These are phyloP conservation scores for Protaetia brevitarsis DNA, from an alignment of 1,140 invertebrate species.

Conservation along the genomic window DNA sequence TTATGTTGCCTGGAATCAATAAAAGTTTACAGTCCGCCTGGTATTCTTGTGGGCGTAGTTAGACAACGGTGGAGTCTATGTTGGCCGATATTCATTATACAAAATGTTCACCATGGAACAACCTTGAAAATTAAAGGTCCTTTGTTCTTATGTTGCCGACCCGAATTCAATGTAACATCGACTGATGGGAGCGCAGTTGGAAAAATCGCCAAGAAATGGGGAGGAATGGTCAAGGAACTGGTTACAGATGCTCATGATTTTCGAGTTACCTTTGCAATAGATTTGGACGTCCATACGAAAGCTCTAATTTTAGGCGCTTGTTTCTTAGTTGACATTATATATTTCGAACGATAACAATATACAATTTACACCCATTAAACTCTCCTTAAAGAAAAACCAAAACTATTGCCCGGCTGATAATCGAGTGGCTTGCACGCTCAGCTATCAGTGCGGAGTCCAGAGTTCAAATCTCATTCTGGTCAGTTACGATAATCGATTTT, in stretches of 20 bases:
- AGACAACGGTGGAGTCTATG: slow-evolving; percentile 79
- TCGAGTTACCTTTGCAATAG: slow-evolving; percentile 55
- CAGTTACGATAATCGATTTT: no score
- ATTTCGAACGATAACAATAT: slow-evolving; percentile 1
- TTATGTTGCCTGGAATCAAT: no score
- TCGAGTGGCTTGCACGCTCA: no score
- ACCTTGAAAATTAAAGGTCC: slow-evolving; percentile 80
- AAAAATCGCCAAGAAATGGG: slow-evolving; percentile 55
- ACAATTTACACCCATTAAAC: no score
- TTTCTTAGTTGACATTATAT: slow-evolving; percentile 34
- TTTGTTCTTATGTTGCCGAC: slow-evolving; percentile 74
- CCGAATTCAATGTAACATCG: slow-evolving; percentile 59
- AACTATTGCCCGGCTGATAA: no score
- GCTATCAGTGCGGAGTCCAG: no score
- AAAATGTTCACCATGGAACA: slow-evolving; percentile 68
- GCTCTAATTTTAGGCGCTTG: slow-evolving; percentile 52
- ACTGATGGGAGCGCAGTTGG: slow-evolving; percentile 51
- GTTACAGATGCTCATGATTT: slow-evolving; percentile 60
- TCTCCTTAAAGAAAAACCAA: no score
- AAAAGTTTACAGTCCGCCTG: slow-evolving; percentile 67
- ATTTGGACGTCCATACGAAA: slow-evolving; percentile 57
- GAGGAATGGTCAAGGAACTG: slow-evolving; percentile 52
- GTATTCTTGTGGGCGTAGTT: slow-evolving; percentile 68
- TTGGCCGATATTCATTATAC: slow-evolving; percentile 69
- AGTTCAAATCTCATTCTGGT: no score